These are phyloP conservation scores for Gymnobelideus leadbeateri DNA, from an alignment of 2,113 vertebrate species.

Conservation along the genomic window DNA sequence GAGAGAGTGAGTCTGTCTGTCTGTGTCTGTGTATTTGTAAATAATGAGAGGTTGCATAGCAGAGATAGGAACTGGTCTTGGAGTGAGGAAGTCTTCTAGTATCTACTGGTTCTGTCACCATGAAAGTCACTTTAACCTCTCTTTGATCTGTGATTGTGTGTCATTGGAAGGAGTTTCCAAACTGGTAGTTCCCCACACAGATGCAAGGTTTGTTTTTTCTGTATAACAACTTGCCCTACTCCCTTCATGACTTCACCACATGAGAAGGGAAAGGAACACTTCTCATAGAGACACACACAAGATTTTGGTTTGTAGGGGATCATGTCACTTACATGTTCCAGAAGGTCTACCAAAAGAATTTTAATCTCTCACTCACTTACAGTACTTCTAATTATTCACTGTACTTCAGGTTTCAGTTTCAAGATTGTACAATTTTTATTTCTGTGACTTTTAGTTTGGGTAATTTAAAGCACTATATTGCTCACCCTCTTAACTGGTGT, in stretches of 20 bases:
- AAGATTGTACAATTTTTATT: constrained; percentile 9
- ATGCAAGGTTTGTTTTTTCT: neutral
- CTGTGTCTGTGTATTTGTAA: neutral
- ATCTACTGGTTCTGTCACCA: too few relatives aligned
- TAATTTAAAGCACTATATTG: neutral
- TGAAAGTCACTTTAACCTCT: neutral
- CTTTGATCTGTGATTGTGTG: neutral
- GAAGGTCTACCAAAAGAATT: neutral
- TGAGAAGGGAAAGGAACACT: neutral
- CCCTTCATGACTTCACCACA: neutral
- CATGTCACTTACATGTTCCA: neutral
- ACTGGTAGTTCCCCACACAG: neutral
- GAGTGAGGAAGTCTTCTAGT: neutral
- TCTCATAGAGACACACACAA: neutral
- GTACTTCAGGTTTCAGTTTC: neutral
- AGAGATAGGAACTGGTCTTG: neutral
- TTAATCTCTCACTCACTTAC: neutral
- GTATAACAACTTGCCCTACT: neutral
- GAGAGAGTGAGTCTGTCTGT: too few relatives aligned
- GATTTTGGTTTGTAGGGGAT: neutral
- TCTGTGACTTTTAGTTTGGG: neutral
- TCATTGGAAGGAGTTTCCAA: neutral
- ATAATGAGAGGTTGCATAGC: neutral
- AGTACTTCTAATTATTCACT: neutral
- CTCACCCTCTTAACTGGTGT: neutral